phyloP scores from a whole-genome alignment of 2,113 vertebrate species.

The Centropus unirufus region DNA sequence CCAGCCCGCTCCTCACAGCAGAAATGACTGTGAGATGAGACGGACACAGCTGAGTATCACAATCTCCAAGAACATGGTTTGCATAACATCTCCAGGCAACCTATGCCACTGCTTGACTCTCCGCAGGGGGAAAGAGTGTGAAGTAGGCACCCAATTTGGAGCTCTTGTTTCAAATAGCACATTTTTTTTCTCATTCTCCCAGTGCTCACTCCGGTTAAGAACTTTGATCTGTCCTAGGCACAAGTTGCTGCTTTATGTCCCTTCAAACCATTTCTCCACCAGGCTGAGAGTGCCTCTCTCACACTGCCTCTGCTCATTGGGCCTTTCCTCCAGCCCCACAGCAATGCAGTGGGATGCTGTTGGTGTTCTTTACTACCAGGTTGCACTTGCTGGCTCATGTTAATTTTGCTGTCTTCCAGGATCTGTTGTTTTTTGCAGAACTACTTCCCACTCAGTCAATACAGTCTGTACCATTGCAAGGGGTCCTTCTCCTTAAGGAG shows the following conservation, averaged over 20 bases:
- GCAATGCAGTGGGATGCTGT: fast-evolving
- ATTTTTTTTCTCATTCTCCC: neutral
- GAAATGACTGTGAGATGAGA: neutral
- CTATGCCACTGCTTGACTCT: neutral
- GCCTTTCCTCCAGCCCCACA: neutral
- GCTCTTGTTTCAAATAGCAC: neutral
- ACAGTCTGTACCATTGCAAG: neutral
- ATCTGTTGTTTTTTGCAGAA: neutral
- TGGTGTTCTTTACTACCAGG: neutral
- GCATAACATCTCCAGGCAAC: neutral
- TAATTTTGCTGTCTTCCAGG: neutral
- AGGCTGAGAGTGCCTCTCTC: neutral
- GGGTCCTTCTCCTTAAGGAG: neutral
- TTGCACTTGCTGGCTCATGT: neutral
- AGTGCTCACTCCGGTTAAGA: neutral
- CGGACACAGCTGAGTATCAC: neutral
- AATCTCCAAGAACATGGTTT: neutral
- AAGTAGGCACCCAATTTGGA: neutral
- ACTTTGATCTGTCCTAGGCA: neutral
- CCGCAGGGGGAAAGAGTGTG: neutral
- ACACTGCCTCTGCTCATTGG: fast-evolving
- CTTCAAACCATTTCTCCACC: neutral
- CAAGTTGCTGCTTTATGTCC: neutral
- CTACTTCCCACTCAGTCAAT: neutral
- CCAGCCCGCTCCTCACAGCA: neutral